Percentiles rank a stretch among this genome's conserved stretches.
Evolutionary conservation across 2,888 invertebrate species (phyloP).

Genomic region (Yponomeuta sedellus): DNA sequence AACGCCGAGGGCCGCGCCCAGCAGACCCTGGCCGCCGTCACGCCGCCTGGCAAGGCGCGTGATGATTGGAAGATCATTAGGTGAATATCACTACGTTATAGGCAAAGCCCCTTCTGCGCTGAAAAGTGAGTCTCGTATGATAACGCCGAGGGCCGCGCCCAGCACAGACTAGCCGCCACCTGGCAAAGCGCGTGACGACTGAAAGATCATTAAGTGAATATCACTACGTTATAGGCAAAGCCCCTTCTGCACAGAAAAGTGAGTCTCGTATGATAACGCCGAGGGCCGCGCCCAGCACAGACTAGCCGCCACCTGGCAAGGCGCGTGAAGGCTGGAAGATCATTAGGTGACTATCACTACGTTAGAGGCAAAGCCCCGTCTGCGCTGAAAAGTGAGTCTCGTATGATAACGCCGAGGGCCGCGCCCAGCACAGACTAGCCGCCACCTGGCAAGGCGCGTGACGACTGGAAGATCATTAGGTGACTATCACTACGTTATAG

Average conservation of each 20-base stretch:
- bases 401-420: slow-evolving; percentile 98
- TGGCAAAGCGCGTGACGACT: slow-evolving; percentile 95
- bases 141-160: slow-evolving; percentile 98
- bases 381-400: slow-evolving; percentile 79
- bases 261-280: slow-evolving; percentile 96
- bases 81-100: slow-evolving; percentile 27
- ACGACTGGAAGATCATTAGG: slow-evolving; percentile 97
- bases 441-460: slow-evolving; percentile 94
- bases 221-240: too few species aligned
- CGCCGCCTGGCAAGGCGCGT: slow-evolving; percentile 94
- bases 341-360: slow-evolving; percentile 62
- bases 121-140: slow-evolving; percentile 89
- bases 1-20: slow-evolving; percentile 99
- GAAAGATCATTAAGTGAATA: slow-evolving; percentile 90
- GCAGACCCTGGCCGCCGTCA: slow-evolving; percentile 89
- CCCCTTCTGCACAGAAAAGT: slow-evolving; percentile 35
- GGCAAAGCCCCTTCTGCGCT: background rate
- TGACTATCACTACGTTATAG: slow-evolving; percentile 20
- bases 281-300: slow-evolving; percentile 98
- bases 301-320: slow-evolving; percentile 90
- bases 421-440: slow-evolving; percentile 93
- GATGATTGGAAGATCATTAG: slow-evolving; percentile 98
- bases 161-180: slow-evolving; percentile 94
- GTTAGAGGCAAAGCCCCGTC: too few species aligned
- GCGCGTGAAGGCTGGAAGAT: slow-evolving; percentile 99